Evolutionary conservation across 1,140 invertebrate species (phyloP), one percentile per base, ranked within the genome.

Genomic region (Spodoptera litura): DNA sequence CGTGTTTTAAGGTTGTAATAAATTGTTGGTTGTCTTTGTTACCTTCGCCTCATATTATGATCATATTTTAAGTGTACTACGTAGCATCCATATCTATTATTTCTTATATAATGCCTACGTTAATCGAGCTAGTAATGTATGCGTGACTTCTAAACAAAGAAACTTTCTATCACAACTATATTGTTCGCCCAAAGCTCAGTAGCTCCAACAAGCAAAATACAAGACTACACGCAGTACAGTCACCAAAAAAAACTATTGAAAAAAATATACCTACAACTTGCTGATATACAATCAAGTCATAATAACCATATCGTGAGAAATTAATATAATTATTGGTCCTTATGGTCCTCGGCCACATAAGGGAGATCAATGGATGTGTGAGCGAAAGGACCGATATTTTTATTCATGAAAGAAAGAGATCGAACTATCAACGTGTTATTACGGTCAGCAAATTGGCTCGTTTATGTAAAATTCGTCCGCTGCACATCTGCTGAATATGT

Each of bases 251-350:
- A 72, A 72, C 68, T 56, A 72, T 20, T 56, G 9, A 44, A 72
- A 52, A 56, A 72, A 56, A 56, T 53, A 72, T 38, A 44, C 38
- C 2, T 44, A 44, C 38, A 56, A 55, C 31, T 49, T 35, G 52
- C 31, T 56, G 31, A 77, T 44, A 68, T 59, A 79, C 85, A 87
- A 89, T 87, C 85, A 86, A 83, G 82, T 88, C 80, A 87, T 89
- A 90, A 89, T 90, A 89, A 87, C 85, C 81, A 79, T 83, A 85
- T 87, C 82, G 66, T 82, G 81, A 85, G 83, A 89, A 88, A 90
- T 89, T 87, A 91, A 89, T 90, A 87, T 89, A 89, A 91, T 91
- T 91, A 91, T 89, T 86, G 79, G 78, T 75, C 83, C 85, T 87
- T 85, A 87, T 86, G 82, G 80, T 70, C 64, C 44, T 20, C 27